Conservation (phyloP, 2,888 invertebrate species). For the Trichopria drosophilae region DNA sequence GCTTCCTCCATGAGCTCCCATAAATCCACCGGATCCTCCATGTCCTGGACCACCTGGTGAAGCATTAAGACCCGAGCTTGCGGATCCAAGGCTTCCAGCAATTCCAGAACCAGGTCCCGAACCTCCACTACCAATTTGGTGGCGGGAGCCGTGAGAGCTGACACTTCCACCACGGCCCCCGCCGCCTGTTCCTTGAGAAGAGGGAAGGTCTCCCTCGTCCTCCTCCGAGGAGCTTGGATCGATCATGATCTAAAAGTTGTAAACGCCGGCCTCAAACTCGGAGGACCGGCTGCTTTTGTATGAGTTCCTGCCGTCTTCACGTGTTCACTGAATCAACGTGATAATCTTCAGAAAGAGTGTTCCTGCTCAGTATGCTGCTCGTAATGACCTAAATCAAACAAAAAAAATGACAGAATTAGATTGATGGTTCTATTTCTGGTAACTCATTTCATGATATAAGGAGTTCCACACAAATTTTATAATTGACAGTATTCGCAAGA, state of each 20-base stretch:
- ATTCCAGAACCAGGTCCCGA: constrained; percentile 37
- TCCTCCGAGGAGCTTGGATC: constrained; percentile 96
- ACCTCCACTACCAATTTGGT: constrained; percentile 59
- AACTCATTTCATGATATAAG: no score
- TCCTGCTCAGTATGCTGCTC: no score
- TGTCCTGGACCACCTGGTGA: constrained; percentile 46
- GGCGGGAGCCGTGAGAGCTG: constrained; percentile 53
- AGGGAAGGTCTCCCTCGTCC: constrained; percentile 87
- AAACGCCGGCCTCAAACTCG: constrained; percentile 14
- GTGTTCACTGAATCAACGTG: constrained; percentile 36
- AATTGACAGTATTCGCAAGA: no score
- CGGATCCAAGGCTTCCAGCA: constrained; percentile 60
- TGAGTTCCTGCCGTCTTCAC: constrained; percentile 33
- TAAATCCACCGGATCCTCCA: constrained; percentile 48
- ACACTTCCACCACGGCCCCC: constrained; percentile 43
- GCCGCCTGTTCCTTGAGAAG: constrained; percentile 55
- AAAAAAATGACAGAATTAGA: no score
- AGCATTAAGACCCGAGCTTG: constrained; percentile 57
- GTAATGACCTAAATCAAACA: no score
- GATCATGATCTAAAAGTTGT: constrained; percentile 68
- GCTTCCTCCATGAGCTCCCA: constrained; percentile 33
- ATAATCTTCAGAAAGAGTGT: no score
- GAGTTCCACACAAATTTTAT: no score
- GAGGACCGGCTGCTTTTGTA: constrained; percentile 19
- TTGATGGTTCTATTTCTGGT: no score